Percentiles rank a stretch among this genome's conserved stretches.
phyloP scores from a whole-genome alignment of 2,797 vertebrate genomes.

The Synaphobranchus kaupii region DNA sequence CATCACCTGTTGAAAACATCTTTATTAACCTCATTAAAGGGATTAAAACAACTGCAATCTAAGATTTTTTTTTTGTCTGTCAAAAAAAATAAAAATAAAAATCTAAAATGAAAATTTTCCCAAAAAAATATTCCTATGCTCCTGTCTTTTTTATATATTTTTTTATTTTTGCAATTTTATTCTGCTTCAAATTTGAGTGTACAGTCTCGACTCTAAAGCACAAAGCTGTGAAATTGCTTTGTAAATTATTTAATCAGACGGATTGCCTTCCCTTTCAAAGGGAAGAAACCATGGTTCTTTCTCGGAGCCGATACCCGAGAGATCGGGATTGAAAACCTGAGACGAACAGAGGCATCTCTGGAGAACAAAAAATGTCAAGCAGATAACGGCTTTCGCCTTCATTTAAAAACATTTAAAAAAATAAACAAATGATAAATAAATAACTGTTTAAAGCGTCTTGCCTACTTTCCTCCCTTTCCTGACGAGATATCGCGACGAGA shows the following conservation, averaged over 20 bases:
- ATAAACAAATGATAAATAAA: conserved; percentile 55
- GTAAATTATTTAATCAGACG: conserved; percentile 73
- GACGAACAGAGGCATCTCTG: conserved; percentile 50
- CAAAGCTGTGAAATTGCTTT: conserved; percentile 62
- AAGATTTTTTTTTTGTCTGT: conserved; percentile 11
- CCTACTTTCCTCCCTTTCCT: conserved; percentile 14
- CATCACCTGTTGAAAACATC: not conserved
- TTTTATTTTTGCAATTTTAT: conserved; percentile 53
- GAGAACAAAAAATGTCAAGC: not conserved
- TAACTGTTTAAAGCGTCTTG: conserved; percentile 60
- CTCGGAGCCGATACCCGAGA: conserved; percentile 34
- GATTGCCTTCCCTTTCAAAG: conserved; percentile 57
- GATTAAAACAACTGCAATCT: conserved; percentile 1
- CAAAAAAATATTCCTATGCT: conserved; percentile 39
- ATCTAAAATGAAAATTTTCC: not conserved
- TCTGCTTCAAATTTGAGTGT: conserved; percentile 42
- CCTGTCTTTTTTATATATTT: conserved; percentile 38
- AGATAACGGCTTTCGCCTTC: conserved; percentile 52
- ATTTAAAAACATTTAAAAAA: conserved; percentile 40
- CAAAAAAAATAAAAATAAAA: not conserved
- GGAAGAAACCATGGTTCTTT: conserved; percentile 42
- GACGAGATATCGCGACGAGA: conserved; percentile 15
- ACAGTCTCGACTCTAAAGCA: conserved; percentile 43
- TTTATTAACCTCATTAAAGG: conserved; percentile 16
- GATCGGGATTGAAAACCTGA: conserved; percentile 53